Evolutionary conservation across 1,140 invertebrate species (phyloP).

Genomic region (Caerostris darwini): DNA sequence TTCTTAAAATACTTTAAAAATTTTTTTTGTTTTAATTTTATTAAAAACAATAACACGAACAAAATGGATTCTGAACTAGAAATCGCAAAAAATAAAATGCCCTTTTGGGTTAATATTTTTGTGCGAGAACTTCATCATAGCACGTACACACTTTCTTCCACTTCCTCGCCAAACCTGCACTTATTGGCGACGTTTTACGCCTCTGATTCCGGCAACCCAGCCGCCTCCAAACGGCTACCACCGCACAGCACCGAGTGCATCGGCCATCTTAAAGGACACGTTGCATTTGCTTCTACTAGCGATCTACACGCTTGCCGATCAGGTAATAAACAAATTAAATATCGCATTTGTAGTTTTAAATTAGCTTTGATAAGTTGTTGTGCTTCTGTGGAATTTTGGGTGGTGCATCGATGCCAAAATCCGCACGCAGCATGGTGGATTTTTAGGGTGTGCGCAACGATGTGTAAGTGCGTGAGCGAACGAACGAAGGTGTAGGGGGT

Average conservation of each 20-base stretch:
- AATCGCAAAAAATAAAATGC: no score
- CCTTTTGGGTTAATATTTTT: no score
- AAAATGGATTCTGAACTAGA: no score
- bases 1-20: no score
- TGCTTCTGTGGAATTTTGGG: constrained; percentile 2
- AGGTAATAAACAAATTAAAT: constrained; percentile 39
- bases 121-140: not conserved
- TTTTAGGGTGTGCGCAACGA: constrained; percentile 48
- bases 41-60: no score
- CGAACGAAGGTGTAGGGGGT: not conserved
- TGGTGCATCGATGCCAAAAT: not conserved
- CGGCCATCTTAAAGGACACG: constrained; percentile 62
- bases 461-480: constrained; percentile 41
- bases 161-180: not conserved
- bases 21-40: no score
- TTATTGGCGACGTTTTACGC: not conserved
- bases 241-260: constrained; percentile 46
- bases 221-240: constrained; percentile 49
- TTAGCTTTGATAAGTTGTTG: not conserved
- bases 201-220: not conserved
- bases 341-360: not conserved
- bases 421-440: constrained; percentile 15
- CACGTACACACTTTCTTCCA: not conserved
- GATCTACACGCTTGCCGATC: constrained; percentile 6
- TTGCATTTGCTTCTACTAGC: not conserved